These are phyloP conservation scores for Hoplias malabaricus DNA, from an alignment of 2,113 vertebrate genomes.

Conservation along the genomic window DNA sequence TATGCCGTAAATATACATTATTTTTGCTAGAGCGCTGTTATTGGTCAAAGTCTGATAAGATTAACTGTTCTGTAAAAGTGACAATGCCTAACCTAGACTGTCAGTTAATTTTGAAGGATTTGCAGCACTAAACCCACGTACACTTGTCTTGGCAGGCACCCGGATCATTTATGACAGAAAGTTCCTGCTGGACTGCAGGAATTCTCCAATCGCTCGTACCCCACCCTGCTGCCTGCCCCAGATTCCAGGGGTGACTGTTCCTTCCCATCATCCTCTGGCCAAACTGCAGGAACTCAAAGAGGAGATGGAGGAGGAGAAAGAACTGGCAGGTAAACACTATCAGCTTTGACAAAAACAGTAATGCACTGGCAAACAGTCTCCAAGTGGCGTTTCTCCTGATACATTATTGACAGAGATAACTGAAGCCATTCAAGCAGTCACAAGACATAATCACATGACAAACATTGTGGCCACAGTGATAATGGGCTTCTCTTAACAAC, in stretches of 20 bases:
- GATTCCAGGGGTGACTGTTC: conserved; percentile 87
- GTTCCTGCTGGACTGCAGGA: conserved; percentile 92
- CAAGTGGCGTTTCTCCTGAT: too few species aligned
- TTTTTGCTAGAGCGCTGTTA: too few species aligned
- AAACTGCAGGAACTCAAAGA: conserved; percentile 86
- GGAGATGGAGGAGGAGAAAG: conserved; percentile 81
- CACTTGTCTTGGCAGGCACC: conserved; percentile 71
- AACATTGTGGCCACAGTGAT: background rate
- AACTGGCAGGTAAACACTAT: conserved; percentile 79
- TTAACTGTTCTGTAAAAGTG: too few species aligned
- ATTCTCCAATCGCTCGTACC: conserved; percentile 85
- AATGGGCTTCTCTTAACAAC: background rate
- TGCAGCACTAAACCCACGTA: background rate
- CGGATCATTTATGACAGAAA: conserved; percentile 91
- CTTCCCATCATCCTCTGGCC: conserved; percentile 74
- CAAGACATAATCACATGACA: background rate
- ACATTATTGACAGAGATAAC: too few species aligned
- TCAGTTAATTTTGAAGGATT: background rate
- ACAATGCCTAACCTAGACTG: background rate
- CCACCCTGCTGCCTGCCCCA: conserved; percentile 88
- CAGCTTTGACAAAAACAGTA: background rate
- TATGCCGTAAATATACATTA: too few species aligned
- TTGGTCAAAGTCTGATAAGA: too few species aligned
- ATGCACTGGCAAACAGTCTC: background rate
- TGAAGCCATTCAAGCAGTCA: background rate